Base-by-base conservation (phyloP, 2,113 vertebrate species). In the Festucalex cinctus region DNA sequence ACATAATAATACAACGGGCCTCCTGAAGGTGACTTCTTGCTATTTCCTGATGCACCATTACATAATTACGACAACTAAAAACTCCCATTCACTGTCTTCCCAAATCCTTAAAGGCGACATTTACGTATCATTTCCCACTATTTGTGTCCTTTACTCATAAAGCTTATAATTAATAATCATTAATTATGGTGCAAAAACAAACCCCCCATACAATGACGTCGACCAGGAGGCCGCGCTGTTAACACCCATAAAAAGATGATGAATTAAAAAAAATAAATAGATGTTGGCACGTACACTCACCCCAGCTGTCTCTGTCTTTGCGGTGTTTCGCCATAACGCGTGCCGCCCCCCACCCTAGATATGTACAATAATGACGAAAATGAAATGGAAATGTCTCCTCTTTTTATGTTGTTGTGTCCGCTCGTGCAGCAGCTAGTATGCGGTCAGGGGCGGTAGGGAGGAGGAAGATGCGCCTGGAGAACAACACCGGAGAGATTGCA, bases 301-400 rank as follows among this genome's bases (percentile, higher is more conserved):
- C 95, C 95, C 95, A 97, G 81, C 95, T 95, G 85, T 95, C 95
- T 83, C 94, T 87, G 73, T 96, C 93, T 83, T 88, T 94, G 72
- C 94, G 94, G 82, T 84, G 92, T 77, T 91, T 92, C 59, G 93
- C 92, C 94, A 95, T 96, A 24, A 13, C 60, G 6, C 39, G 1
- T 26, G 60, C 22, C 48, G 2, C 48, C 48, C 48, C 14, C n/a
- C 48, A 51, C 48, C 48, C 48, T n/a, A n/a, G 22, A 51, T 22
- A 51, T 51, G 20, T 51, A 48, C 46, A 48, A 48, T 48, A n/a
- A 48, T 48, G 8, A 51, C 20, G 20, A 22, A 9, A 22, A n/a
- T 22, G 9, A 22, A n/a, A 51, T 24, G 26, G 14, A 26, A 28
- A 54, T 26, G 26, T 32, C 13, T 76, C 71, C 76, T 75, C 69